Conservation (phyloP, 2,113 vertebrate genomes). For the Labeo rohita region DNA sequence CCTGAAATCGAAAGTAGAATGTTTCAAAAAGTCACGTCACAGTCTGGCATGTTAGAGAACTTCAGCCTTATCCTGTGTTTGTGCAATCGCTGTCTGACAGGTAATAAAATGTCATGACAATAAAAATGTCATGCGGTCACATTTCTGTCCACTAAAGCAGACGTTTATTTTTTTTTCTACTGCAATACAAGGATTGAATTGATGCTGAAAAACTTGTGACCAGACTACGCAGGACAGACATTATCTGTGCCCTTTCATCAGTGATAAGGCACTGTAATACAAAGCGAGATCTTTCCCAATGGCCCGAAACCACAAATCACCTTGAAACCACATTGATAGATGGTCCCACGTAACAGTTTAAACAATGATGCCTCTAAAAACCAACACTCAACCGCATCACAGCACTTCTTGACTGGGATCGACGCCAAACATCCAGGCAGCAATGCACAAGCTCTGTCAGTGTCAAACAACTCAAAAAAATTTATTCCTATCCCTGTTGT, state of each 20-base stretch:
- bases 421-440: constrained; percentile 67
- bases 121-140: neutral
- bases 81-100: neutral
- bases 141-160: neutral
- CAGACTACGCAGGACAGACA: neutral
- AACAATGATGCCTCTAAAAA: constrained; percentile 66
- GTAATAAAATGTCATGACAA: neutral
- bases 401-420: constrained; percentile 64
- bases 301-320: constrained; percentile 16
- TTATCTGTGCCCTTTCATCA: neutral
- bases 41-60: neutral
- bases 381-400: constrained; percentile 60
- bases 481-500: neutral
- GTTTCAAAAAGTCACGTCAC: neutral
- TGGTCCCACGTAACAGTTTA: constrained; percentile 42
- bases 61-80: neutral
- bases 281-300: constrained; percentile 23
- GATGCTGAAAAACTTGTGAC: constrained; percentile 29
- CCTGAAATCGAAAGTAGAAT: neutral
- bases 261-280: neutral
- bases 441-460: constrained; percentile 54
- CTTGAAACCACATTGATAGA: constrained; percentile 37
- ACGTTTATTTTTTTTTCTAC: neutral
- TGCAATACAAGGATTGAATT: constrained; percentile 11
- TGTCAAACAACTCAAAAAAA: neutral